phyloP scores from a whole-genome alignment of 2,113 vertebrate genomes.

The Pituophis catenifer region DNA sequence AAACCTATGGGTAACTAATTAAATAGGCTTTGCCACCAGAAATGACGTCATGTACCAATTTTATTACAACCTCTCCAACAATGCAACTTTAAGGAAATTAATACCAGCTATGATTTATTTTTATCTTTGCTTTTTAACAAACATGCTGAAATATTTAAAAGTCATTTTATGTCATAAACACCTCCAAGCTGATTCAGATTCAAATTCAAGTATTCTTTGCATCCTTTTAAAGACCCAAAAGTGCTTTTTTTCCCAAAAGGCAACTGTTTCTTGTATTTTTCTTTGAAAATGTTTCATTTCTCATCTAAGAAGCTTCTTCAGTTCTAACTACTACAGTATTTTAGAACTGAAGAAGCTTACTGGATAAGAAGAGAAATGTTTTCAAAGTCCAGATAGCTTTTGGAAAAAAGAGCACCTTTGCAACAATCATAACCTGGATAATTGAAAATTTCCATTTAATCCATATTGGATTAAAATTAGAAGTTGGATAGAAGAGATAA shows the following conservation, averaged over 20 bases:
- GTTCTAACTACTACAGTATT: background rate
- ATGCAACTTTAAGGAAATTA: background rate
- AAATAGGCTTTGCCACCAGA: background rate
- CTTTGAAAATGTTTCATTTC: background rate
- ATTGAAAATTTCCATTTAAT: background rate
- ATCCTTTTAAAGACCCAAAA: background rate
- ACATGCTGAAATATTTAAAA: background rate
- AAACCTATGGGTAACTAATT: background rate
- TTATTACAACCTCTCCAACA: background rate
- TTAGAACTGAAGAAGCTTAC: background rate
- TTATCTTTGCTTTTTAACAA: background rate
- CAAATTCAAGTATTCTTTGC: background rate
- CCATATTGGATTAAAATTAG: too few relatives aligned
- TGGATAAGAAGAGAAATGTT: background rate
- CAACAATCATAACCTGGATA: background rate
- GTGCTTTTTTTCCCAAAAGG: background rate
- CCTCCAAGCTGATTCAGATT: background rate
- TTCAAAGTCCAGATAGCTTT: background rate
- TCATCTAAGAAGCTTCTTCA: background rate
- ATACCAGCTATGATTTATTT: background rate
- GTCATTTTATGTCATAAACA: background rate
- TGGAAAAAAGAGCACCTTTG: background rate
- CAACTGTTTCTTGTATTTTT: background rate
- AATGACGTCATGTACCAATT: background rate
- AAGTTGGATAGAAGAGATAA: too few relatives aligned